A percentile compares a stretch with the other conserved stretches of the same genome.
Evolutionary conservation across 2,888 invertebrate genomes (phyloP).

Genomic region (Leucophenga maculata): DNA sequence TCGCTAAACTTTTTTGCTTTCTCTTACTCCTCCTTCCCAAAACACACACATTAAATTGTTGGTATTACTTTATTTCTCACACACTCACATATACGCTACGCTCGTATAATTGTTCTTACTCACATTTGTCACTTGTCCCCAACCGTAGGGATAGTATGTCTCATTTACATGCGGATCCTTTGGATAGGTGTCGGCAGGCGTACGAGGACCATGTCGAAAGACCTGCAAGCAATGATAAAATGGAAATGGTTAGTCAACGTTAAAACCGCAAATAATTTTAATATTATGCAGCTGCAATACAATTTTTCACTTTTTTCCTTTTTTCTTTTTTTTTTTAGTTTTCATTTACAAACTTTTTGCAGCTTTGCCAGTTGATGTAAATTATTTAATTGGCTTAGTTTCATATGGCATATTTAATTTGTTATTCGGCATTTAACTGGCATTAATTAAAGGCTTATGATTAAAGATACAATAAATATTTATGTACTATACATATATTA

Average conservation of each 20-base stretch:
- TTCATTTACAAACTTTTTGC: neutral
- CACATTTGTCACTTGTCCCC: constrained; percentile 87
- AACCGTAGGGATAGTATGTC: constrained; percentile 82
- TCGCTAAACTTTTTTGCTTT: constrained; percentile 22
- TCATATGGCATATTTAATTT: no score
- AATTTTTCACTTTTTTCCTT: no score
- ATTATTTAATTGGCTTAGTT: no score
- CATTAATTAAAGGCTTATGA: no score
- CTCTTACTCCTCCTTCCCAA: neutral
- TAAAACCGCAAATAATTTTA: neutral
- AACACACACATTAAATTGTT: neutral
- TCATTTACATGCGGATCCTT: constrained; percentile 80
- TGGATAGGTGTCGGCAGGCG: constrained; percentile 83
- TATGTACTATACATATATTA: no score
- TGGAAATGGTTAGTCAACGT: neutral
- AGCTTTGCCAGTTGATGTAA: no score
- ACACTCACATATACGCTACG: no score
- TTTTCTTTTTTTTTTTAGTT: constrained; percentile 2
- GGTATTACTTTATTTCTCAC: neutral
- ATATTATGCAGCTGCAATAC: neutral
- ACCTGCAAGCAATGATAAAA: constrained; percentile 74
- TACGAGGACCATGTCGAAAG: constrained; percentile 85
- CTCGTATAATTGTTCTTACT: constrained; percentile 53
- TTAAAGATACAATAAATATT: no score
- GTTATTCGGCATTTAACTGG: no score